These are phyloP conservation scores for Platysternon megacephalum DNA, from an alignment of 2,113 vertebrate species.

Conservation along the genomic window DNA sequence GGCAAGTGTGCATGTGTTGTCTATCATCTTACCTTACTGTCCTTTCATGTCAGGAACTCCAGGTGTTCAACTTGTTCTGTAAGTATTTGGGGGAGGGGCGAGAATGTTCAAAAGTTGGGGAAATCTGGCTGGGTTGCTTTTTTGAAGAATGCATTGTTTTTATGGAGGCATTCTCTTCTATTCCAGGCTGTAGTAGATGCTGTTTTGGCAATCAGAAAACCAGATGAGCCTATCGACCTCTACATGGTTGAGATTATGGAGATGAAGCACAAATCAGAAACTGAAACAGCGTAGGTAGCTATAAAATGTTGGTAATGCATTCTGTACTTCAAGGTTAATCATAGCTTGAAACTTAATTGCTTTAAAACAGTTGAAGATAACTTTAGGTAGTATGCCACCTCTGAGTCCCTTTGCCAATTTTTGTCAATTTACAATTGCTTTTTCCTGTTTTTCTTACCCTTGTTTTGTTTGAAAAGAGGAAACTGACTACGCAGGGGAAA, in stretches of 20 bases:
- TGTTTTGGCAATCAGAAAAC: slow-evolving; percentile 88
- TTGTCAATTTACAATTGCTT: neutral
- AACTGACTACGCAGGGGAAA: neutral
- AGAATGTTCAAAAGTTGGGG: neutral
- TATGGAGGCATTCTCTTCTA: neutral
- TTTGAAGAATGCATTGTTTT: neutral
- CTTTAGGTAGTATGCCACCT: neutral
- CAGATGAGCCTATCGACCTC: slow-evolving; percentile 91
- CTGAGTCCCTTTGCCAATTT: neutral
- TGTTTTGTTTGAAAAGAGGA: neutral
- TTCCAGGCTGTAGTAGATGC: slow-evolving; percentile 95
- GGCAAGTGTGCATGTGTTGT: slow-evolving; percentile 65
- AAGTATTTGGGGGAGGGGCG: rapidly evolving
- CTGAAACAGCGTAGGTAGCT: slow-evolving; percentile 91
- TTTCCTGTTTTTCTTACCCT: neutral
- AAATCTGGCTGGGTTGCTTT: neutral
- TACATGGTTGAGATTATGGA: slow-evolving; percentile 99
- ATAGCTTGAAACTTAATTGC: neutral
- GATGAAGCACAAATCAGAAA: slow-evolving; percentile 98
- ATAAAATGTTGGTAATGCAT: neutral
- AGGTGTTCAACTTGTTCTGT: neutral
- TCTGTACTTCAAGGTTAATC: neutral
- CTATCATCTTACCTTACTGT: neutral
- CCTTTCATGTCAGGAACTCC: neutral
- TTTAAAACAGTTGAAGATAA: neutral